Evolutionary conservation across 2,888 invertebrate genomes (phyloP).

Genomic region (Stictocephala bisonia): DNA sequence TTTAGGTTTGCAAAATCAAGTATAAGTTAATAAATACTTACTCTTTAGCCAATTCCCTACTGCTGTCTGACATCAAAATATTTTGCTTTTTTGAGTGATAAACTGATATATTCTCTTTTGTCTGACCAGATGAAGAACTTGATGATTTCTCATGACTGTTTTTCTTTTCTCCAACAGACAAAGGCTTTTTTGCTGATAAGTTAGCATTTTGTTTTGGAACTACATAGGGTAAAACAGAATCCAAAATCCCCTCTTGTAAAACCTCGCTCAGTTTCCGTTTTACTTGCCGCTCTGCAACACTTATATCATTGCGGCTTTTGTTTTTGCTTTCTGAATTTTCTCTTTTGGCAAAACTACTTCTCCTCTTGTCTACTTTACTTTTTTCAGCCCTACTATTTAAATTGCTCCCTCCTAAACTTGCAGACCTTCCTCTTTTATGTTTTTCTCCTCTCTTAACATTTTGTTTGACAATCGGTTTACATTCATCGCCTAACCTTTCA

Average conservation of each 20-base stretch:
- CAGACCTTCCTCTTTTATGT: conserved; percentile 30
- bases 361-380: conserved; percentile 15
- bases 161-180: conserved; percentile 24
- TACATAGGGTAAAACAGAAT: conserved; percentile 84
- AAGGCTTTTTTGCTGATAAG: conserved; percentile 35
- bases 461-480: conserved; percentile 21
- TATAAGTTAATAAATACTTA: too few relatives aligned
- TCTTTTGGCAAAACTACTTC: conserved; percentile 9
- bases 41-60: conserved; percentile 48
- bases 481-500: conserved; percentile 1
- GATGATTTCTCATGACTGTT: conserved; percentile 27
- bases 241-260: conserved; percentile 83
- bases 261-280: conserved; percentile 70
- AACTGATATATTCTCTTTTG: conserved; percentile 26
- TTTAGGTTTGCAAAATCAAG: too few relatives aligned
- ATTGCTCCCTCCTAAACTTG: conserved; percentile 19
- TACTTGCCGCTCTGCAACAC: conserved; percentile 53
- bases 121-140: background rate
- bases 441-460: conserved; percentile 20
- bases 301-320: conserved; percentile 30
- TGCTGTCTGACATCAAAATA: conserved; percentile 32
- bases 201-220: conserved; percentile 65
- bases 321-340: conserved; percentile 29
- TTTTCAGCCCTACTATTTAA: conserved; percentile 11
- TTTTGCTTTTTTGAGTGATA: conserved; percentile 42